A percentile compares a stretch with the other conserved stretches of the same genome.
Conservation (phyloP, 1,140 invertebrate species). For the Leptinotarsa defecta region DNA sequence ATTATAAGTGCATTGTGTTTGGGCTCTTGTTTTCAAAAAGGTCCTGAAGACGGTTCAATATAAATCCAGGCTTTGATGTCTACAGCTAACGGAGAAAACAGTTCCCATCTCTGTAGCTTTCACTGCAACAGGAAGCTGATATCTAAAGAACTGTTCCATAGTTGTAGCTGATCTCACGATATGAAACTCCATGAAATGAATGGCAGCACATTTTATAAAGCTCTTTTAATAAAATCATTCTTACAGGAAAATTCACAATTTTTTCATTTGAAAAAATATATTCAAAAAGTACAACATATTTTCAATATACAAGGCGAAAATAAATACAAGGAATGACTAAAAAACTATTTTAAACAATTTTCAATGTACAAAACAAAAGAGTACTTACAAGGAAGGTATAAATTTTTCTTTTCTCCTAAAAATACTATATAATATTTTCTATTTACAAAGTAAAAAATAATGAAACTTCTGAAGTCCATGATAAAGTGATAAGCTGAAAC, state of each 20-base stretch:
- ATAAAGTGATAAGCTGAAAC: background rate
- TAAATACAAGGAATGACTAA: constrained; percentile 44
- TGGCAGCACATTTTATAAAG: background rate
- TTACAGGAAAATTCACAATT: constrained; percentile 5
- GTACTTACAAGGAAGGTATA: constrained; percentile 32
- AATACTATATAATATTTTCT: constrained; percentile 29
- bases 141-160: too few relatives aligned
- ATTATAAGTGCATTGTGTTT: too few relatives aligned
- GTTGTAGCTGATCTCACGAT: too few relatives aligned
- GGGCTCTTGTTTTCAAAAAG: too few relatives aligned
- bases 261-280: constrained; percentile 29
- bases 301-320: constrained; percentile 42
- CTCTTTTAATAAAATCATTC: constrained; percentile 4
- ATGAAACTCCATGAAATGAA: background rate
- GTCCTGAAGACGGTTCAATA: too few relatives aligned
- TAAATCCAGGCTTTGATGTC: too few relatives aligned
- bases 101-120: too few relatives aligned
- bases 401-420: constrained; percentile 8
- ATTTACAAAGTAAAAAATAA: constrained; percentile 28
- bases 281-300: constrained; percentile 30
- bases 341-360: constrained; percentile 38
- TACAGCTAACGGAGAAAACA: too few relatives aligned
- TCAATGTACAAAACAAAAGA: constrained; percentile 33
- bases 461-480: background rate
- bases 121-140: too few relatives aligned